These are phyloP conservation scores for Gibbula magus DNA, from an alignment of 2,888 invertebrate species.

Conservation along the genomic window DNA sequence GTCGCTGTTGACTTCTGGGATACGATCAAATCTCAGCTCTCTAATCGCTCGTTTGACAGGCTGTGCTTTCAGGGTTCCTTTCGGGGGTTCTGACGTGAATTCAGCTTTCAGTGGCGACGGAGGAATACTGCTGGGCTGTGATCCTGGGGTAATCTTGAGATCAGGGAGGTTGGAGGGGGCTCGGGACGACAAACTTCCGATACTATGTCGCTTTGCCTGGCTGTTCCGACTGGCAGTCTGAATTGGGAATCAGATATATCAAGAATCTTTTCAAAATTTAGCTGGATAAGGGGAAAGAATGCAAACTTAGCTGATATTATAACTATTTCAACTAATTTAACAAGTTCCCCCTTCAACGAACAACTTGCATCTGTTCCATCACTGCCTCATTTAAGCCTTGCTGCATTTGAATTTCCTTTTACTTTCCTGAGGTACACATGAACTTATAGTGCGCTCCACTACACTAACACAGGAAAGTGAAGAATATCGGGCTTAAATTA, in stretches of 20 bases:
- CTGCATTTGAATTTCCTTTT: too few species aligned
- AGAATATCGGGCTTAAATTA: too few species aligned
- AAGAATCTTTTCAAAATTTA: neutral
- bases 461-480: too few species aligned
- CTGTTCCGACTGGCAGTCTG: constrained; percentile 26
- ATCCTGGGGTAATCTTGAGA: constrained; percentile 42
- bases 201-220: constrained; percentile 45
- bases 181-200: neutral
- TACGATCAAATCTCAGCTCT: constrained; percentile 29
- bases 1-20: neutral
- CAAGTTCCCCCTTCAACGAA: too few species aligned
- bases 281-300: neutral
- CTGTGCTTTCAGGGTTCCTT: constrained; percentile 51
- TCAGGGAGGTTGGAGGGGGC: constrained; percentile 30
- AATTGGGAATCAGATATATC: constrained; percentile 17
- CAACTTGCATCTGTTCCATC: too few species aligned
- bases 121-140: constrained; percentile 51
- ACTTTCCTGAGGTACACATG: too few species aligned
- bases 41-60: constrained; percentile 30
- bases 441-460: too few species aligned
- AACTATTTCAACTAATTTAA: too few species aligned
- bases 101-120: constrained; percentile 67
- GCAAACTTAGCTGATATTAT: neutral
- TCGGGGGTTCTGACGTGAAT: constrained; percentile 64
- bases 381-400: too few species aligned